These are phyloP conservation scores for Chionoecetes opilio DNA, from an alignment of 1,140 invertebrate genomes.

Conservation along the genomic window DNA sequence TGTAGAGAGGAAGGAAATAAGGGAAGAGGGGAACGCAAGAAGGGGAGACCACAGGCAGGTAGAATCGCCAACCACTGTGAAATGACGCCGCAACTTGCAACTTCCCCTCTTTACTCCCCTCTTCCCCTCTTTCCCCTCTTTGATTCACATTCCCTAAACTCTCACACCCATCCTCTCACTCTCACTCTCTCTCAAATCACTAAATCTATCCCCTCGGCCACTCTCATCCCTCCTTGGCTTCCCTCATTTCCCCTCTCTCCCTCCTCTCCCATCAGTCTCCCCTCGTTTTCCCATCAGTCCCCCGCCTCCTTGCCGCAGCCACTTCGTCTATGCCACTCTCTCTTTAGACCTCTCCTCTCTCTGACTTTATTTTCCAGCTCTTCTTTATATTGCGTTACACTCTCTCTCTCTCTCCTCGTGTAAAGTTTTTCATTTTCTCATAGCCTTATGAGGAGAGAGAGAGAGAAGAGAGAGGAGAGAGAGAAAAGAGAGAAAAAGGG, in stretches of 20 bases:
- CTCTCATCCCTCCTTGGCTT: not conserved
- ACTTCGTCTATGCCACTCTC: not conserved
- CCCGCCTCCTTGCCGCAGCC: no score
- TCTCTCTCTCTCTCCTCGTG: no score
- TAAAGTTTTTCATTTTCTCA: no score
- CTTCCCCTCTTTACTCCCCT: not conserved
- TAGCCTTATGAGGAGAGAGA: no score
- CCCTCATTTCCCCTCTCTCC: constrained; percentile 1
- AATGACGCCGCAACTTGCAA: constrained; percentile 12
- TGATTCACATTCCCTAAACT: not conserved
- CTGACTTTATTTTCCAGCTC: not conserved
- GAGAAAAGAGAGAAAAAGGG: no score
- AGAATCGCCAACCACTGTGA: not conserved
- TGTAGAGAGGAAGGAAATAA: not conserved
- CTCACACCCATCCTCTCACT: not conserved
- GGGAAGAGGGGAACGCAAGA: not conserved
- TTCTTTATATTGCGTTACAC: no score
- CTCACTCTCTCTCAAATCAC: not conserved
- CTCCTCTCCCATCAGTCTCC: not conserved
- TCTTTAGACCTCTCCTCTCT: not conserved
- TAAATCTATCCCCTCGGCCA: not conserved
- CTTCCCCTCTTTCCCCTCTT: not conserved
- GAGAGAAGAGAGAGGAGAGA: no score
- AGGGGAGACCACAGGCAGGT: not conserved
- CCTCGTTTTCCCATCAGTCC: not conserved